Base-by-base conservation (phyloP, 2,888 invertebrate genomes). In the Anaspis maculata region DNA sequence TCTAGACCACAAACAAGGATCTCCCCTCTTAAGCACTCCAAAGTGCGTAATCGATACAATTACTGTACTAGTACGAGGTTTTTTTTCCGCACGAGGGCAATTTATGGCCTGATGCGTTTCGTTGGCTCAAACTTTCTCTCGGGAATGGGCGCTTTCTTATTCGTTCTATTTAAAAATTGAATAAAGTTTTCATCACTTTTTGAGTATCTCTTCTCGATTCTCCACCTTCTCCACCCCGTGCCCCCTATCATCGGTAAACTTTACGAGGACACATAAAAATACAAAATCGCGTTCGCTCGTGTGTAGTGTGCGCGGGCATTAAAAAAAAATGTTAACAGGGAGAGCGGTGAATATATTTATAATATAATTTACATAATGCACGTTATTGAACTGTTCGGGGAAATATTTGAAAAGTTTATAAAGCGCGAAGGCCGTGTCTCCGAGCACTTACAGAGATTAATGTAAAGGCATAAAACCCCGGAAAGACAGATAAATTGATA, bases 401-500 rank as follows among this genome's bases (percentile, higher is more conserved):
- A 41, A 39, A 50, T 50, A 49, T 54, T 52, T 42, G 46, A 46
- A 49, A 54, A 54, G 52, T 54, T 53, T 53, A 50, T 49, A 52
- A 53, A 53, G 51, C 50, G 51, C 51, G 52, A 50, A 51, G 50
- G 49, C 45, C 49, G 49, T n/a, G n/a, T 51, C 49, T 47, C 49
- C 43, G 44, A 52, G 56, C 54, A 59, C 57, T 59, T 49, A 54
- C 54, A 51, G 53, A 59, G 61, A 61, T 61, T 59, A 59, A 61
- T 59, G 57, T 55, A 44, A 46, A 44, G 47, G 50, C 50, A 54
- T 49, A 56, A 57, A 57, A 51, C 53, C 47, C 46, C 44, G 49
- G 49, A 52, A 56, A 57, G 58, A 58, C 56, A 56, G 58, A 59
- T 56, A 59, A 61, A 62, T 61, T 60, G 61, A 61, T 61, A 59